Conservation (phyloP, 2,113 vertebrate species). For the Apeltes quadracus region DNA sequence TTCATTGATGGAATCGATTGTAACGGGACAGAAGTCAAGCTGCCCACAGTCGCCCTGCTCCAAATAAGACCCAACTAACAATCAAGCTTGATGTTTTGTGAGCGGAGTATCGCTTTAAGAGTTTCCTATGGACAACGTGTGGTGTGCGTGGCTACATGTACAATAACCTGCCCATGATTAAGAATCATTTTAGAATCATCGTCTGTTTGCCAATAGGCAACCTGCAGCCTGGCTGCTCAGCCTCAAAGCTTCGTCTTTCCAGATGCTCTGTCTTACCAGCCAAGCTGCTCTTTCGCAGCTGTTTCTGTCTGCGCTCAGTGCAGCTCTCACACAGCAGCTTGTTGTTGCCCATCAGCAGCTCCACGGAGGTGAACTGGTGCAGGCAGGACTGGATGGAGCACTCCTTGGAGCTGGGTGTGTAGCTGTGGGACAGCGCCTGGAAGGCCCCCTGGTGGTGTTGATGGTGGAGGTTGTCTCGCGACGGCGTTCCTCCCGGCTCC, state of each 20-base stretch:
- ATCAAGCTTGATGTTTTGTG: background rate
- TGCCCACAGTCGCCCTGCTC: background rate
- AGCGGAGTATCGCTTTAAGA: background rate
- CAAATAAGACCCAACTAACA: background rate
- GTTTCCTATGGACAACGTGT: background rate
- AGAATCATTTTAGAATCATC: background rate
- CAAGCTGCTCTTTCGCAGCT: slow-evolving; percentile 81
- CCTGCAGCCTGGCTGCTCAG: background rate
- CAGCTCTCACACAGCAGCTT: slow-evolving; percentile 96
- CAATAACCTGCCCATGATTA: background rate
- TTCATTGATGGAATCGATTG: background rate
- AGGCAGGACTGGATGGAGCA: slow-evolving; percentile 98
- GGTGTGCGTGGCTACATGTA: background rate
- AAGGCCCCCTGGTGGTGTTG: slow-evolving; percentile 87
- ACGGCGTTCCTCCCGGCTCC: slow-evolving; percentile 60
- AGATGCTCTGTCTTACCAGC: slow-evolving; percentile 78
- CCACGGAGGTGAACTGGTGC: slow-evolving; percentile 95
- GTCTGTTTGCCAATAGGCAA: background rate
- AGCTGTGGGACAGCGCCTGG: slow-evolving; percentile 93
- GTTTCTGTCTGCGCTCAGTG: slow-evolving; percentile 86
- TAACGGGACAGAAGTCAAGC: background rate
- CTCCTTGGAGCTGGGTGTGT: slow-evolving; percentile 92
- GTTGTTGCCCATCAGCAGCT: slow-evolving; percentile 98
- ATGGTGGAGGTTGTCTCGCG: slow-evolving; percentile 66
- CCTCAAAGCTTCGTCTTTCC: background rate